phyloP scores from a whole-genome alignment of 2,797 vertebrate genomes.

The Chelon labrosus region DNA sequence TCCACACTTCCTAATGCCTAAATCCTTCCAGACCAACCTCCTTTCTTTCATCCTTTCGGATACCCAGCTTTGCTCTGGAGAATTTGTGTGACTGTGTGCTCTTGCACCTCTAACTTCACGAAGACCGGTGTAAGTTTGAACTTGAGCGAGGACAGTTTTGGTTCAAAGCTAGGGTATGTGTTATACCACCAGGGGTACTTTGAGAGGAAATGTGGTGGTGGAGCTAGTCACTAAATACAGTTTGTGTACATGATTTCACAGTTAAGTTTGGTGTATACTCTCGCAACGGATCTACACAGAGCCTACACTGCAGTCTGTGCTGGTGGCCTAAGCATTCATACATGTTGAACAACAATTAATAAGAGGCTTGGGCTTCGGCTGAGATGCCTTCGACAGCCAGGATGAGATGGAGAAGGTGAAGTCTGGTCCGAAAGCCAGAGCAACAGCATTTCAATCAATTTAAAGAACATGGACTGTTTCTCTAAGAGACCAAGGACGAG shows the following conservation, averaged over 20 bases:
- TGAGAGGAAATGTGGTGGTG: neutral
- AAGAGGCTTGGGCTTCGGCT: too few species aligned
- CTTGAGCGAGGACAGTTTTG: neutral
- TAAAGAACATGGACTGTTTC: too few species aligned
- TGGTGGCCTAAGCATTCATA: too few species aligned
- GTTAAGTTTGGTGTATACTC: neutral
- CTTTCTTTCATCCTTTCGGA: slow-evolving; percentile 10
- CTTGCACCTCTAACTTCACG: neutral
- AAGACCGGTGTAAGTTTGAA: neutral
- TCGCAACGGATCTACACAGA: too few species aligned
- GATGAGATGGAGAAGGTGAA: too few species aligned
- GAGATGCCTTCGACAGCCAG: too few species aligned
- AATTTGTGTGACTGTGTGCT: neutral
- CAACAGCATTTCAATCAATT: too few species aligned
- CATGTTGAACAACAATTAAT: too few species aligned
- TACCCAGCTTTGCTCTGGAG: neutral
- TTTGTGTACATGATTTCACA: neutral
- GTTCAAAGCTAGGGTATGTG: neutral
- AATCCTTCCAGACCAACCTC: slow-evolving; percentile 1
- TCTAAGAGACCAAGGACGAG: too few species aligned
- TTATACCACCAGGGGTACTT: neutral
- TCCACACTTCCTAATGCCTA: slow-evolving; percentile 3
- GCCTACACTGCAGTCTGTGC: too few species aligned
- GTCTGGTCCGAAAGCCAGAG: too few species aligned
- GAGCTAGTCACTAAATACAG: neutral